Evolutionary conservation across 2,113 vertebrate species (phyloP), one percentile per base, ranked within the genome.

Genomic region (Oncorhynchus nerka): DNA sequence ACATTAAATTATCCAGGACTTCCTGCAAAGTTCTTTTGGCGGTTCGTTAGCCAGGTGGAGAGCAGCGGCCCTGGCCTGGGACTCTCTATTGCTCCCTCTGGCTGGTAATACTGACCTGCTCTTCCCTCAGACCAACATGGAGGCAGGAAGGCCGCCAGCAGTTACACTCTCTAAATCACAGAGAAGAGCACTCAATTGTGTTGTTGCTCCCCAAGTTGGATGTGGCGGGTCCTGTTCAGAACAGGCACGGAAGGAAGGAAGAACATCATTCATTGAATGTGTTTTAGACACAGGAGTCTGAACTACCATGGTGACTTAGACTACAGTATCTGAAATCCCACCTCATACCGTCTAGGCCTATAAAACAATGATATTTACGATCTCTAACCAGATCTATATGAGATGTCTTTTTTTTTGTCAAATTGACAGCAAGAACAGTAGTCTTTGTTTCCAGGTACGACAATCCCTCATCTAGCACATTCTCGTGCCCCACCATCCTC

Each of bases 1-100:
- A 91, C 89, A 77, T 93, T 94, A 93, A 95, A 93, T 93, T 91
- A 94, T 93, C 89, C 81, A 64, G 84, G 89, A 92, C 92, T 94
- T 94, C 93, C 92, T 88, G 89, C 83, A 83, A 85, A 73, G 74
- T 75, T 92, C 85, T 85, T 90, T 80, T 87, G 89, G 84, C 82
- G 76, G 77, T 82, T 86, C 81, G 76, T 79, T 74, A 88, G 81
- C 32, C 26, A 82, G 89, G 86, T 89, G 87, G 89, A 93, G 89
- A 85, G 90, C 89, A 84, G 85, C 86, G 89, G 80, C 83, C 73
- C 76, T 30, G 79, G 80, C 81, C 66, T 45, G 51, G 84, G 83
- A 78, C 73, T 39, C 77, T 74, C 32, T 39, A 34, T 64, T 51
- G 22, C 62, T 70, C 20, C 51, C 57, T 49, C 34, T 86, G 84